phyloP scores from a whole-genome alignment of 1,140 invertebrate genomes.

The Gryllus bimaculatus region DNA sequence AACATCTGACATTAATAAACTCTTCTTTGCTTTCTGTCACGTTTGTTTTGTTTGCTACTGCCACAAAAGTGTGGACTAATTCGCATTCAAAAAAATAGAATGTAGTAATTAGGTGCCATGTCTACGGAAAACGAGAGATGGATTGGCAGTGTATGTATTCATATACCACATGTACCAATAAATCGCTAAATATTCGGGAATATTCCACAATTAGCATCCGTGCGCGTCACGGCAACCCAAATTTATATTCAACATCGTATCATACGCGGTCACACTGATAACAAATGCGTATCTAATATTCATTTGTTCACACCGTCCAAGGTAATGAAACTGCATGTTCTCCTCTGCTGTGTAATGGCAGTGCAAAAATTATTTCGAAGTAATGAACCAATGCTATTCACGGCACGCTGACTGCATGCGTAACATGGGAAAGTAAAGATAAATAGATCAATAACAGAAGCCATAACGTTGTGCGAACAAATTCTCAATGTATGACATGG shows the following conservation, averaged over 20 bases:
- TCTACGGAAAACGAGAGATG: too few relatives aligned
- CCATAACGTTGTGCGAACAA: background rate
- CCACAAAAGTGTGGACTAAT: too few relatives aligned
- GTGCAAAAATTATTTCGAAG: background rate
- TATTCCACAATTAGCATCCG: background rate
- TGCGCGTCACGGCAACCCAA: background rate
- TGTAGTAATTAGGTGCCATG: too few relatives aligned
- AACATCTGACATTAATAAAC: too few relatives aligned
- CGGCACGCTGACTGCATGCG: background rate
- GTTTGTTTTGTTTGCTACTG: too few relatives aligned
- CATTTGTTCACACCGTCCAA: background rate
- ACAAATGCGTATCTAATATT: background rate
- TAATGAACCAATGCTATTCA: background rate
- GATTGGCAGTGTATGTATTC: too few relatives aligned
- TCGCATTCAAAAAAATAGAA: too few relatives aligned
- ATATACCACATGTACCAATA: too few relatives aligned
- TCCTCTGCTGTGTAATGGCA: background rate
- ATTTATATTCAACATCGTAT: background rate
- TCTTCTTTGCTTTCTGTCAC: too few relatives aligned
- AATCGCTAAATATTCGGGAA: too few relatives aligned
- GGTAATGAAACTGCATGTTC: background rate
- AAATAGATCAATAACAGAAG: background rate
- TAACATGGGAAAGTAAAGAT: background rate
- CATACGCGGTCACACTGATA: background rate
- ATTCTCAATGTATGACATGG: background rate